Percentiles rank a stretch among this genome's conserved stretches.
phyloP scores from a whole-genome alignment of 2,797 vertebrate genomes.

The Syndactyla subalaris region DNA sequence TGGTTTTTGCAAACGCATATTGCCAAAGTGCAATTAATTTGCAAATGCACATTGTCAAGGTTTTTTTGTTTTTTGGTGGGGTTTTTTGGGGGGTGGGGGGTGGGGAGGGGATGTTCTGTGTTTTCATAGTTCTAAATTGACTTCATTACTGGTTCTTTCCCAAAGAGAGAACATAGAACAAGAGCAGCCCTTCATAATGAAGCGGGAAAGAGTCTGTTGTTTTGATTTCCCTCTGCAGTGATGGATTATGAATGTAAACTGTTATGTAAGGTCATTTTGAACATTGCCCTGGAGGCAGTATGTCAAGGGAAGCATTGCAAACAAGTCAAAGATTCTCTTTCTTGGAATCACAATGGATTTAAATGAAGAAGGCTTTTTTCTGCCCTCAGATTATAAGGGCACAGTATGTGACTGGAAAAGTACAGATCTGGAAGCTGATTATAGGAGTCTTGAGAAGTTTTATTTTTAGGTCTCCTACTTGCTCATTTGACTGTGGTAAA shows the following conservation, averaged over 20 bases:
- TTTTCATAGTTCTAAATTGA: not conserved
- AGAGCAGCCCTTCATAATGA: conserved; percentile 11
- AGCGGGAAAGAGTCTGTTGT: conserved; percentile 8
- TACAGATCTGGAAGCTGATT: not conserved
- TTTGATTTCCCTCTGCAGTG: conserved; percentile 50
- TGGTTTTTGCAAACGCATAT: not conserved
- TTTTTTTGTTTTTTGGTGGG: too few species aligned
- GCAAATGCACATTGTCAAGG: not conserved
- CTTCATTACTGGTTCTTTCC: not conserved
- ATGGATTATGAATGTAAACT: conserved; percentile 62
- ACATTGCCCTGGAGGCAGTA: conserved; percentile 26
- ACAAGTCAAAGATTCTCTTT: conserved; percentile 28
- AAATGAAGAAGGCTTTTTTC: not conserved
- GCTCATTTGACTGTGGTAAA: not conserved
- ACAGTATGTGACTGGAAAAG: not conserved
- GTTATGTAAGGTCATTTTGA: conserved; percentile 59
- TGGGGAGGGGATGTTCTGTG: not conserved
- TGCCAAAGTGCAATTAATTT: not conserved
- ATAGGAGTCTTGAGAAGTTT: not conserved
- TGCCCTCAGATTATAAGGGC: not conserved
- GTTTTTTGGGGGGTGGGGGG: not conserved
- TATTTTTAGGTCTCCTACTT: not conserved
- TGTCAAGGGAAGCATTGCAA: conserved; percentile 38
- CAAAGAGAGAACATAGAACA: not conserved
- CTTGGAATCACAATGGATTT: not conserved